These are phyloP conservation scores for Scaptomyza reducta DNA, from an alignment of 2,888 invertebrate genomes.

Conservation along the genomic window DNA sequence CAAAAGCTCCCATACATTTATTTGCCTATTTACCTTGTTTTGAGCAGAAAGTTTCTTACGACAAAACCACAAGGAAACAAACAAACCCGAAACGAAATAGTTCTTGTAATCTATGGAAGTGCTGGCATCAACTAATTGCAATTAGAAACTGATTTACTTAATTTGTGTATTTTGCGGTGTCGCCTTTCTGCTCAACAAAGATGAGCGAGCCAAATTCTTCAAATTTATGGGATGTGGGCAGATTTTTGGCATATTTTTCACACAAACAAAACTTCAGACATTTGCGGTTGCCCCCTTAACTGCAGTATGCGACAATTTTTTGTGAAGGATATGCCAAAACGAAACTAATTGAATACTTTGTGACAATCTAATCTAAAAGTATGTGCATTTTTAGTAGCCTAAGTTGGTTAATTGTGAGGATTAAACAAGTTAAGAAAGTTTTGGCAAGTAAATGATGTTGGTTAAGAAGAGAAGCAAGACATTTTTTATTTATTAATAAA, in stretches of 20 bases:
- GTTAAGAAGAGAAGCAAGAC: not conserved
- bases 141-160: constrained; percentile 79
- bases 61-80: constrained; percentile 60
- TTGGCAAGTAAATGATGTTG: not conserved
- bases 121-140: constrained; percentile 58
- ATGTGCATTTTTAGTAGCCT: not conserved
- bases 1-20: constrained; percentile 20
- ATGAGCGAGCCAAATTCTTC: constrained; percentile 53
- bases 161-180: constrained; percentile 80
- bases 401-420: constrained; percentile 56
- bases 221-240: constrained; percentile 68
- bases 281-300: constrained; percentile 56
- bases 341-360: constrained; percentile 46
- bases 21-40: constrained; percentile 56
- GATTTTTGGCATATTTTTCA: constrained; percentile 74
- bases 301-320: constrained; percentile 31
- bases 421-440: not conserved
- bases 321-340: constrained; percentile 32
- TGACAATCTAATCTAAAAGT: constrained; percentile 16
- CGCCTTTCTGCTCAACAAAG: constrained; percentile 32
- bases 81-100: constrained; percentile 38
- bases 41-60: constrained; percentile 38
- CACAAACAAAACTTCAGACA: constrained; percentile 61
- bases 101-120: constrained; percentile 1
- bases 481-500: not conserved